Evolutionary conservation across 2,888 invertebrate species (phyloP), one percentile per base, ranked within the genome.

Genomic region (Hyposoter dolosus): DNA sequence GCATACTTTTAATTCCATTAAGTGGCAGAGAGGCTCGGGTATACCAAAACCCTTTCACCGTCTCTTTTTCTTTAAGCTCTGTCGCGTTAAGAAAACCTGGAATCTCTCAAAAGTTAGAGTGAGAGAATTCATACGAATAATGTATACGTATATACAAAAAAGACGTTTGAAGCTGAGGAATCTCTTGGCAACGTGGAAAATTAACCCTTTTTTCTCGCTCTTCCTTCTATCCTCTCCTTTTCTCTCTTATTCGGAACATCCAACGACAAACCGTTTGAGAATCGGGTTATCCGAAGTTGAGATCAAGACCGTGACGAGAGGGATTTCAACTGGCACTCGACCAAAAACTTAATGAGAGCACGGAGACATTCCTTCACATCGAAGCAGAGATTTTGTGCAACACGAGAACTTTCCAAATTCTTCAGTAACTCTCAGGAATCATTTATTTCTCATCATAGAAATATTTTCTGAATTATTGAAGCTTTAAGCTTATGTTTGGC

Each of bases 1-100:
- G 90, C 92, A 92, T 92, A 92, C 91, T 92, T 92, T 92, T 92
- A 92, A 92, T 92, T 92, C 90, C 91, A 92, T 92, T 91, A 92
- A 89, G 89, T 90, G 88, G 86, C 89, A 83, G 88, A 76, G 76
- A 75, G 81, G 89, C 89, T 87, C 88, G 89, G 88, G 87, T 88
- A 86, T 88, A 82, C 82, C 75, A 68, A 65, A 83, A 69, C 74
- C 68, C 86, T 81, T 77, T 87, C 60, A 60, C 76, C 50, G 17
- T 77, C 77, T 84, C 71, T 82, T 79, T 45, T 80, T 80, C 71
- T 79, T 83, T 77, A 83, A 83, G 81, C 86, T 86, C 83, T 74
- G 81, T 81, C 83, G 86, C 77, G 69, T 78, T 82, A n/a, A 66
- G 69, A 78, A n/a, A 60, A 66, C 43, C 28, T 23, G 66, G 69